Evolutionary conservation across 64 coral and sea anemone genomes (phyloP).

Genomic region (Stylophora pistillata): DNA sequence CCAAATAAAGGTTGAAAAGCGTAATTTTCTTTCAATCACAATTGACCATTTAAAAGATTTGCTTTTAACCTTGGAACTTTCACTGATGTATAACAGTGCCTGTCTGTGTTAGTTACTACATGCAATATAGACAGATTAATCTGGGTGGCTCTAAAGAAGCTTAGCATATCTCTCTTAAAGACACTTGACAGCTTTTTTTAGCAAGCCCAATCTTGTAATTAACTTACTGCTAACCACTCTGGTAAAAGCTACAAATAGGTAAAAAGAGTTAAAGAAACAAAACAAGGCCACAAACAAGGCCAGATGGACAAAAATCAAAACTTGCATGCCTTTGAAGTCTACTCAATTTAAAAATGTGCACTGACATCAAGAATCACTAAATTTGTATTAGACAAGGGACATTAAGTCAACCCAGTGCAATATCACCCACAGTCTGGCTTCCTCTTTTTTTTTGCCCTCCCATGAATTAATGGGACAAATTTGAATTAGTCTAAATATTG

Average conservation of each 20-base stretch:
- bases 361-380: too few relatives aligned
- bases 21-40: too few relatives aligned
- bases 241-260: not conserved
- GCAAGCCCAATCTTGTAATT: not conserved
- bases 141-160: not conserved
- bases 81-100: not conserved
- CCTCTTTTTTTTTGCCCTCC: too few relatives aligned
- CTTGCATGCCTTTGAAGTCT: too few relatives aligned
- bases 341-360: too few relatives aligned
- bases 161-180: slow-evolving; percentile 4
- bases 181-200: not conserved
- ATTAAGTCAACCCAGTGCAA: too few relatives aligned
- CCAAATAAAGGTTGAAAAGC: too few relatives aligned
- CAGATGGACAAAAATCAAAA: too few relatives aligned
- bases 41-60: not conserved
- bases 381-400: too few relatives aligned
- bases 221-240: not conserved
- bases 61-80: not conserved
- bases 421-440: too few relatives aligned
- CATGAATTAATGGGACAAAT: not conserved
- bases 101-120: not conserved
- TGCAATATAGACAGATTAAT: not conserved
- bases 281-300: not conserved
- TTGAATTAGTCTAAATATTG: not conserved
- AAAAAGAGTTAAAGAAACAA: not conserved